phyloP scores from a whole-genome alignment of 2,797 vertebrate genomes.

The Hybognathus amarus region DNA sequence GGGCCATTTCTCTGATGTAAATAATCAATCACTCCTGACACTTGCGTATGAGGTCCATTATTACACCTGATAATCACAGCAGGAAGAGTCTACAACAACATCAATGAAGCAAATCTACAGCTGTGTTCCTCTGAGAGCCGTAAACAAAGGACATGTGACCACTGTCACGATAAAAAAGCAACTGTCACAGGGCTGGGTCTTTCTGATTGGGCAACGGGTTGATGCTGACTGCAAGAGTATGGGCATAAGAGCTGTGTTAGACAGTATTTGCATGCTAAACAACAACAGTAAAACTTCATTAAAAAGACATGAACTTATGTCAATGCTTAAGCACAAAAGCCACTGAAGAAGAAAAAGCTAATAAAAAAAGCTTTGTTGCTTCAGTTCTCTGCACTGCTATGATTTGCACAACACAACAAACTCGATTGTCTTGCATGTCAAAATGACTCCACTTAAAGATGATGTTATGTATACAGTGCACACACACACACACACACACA shows the following conservation, averaged over 20 bases:
- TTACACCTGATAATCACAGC: constrained; percentile 37
- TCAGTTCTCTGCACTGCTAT: background rate
- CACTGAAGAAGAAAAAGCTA: background rate
- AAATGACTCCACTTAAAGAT: constrained; percentile 9
- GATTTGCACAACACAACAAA: background rate
- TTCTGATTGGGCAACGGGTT: background rate
- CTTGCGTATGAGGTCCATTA: constrained; percentile 13
- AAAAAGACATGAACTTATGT: constrained; percentile 5
- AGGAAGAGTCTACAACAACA: background rate
- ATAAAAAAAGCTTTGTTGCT: background rate
- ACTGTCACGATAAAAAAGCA: background rate
- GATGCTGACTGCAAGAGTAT: background rate
- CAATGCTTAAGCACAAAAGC: constrained; percentile 1
- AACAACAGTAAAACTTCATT: constrained; percentile 13
- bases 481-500: background rate
- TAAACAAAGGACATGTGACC: background rate
- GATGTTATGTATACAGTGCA: background rate
- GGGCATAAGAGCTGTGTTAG: background rate
- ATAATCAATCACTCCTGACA: constrained; percentile 42
- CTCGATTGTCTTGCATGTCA: constrained; percentile 18
- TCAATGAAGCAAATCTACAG: background rate
- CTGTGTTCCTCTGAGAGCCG: background rate
- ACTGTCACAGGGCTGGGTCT: background rate
- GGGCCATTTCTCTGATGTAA: constrained; percentile 21
- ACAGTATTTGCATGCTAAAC: background rate